phyloP scores from a whole-genome alignment of 2,113 vertebrate species.

The Cygnus buccinator region DNA sequence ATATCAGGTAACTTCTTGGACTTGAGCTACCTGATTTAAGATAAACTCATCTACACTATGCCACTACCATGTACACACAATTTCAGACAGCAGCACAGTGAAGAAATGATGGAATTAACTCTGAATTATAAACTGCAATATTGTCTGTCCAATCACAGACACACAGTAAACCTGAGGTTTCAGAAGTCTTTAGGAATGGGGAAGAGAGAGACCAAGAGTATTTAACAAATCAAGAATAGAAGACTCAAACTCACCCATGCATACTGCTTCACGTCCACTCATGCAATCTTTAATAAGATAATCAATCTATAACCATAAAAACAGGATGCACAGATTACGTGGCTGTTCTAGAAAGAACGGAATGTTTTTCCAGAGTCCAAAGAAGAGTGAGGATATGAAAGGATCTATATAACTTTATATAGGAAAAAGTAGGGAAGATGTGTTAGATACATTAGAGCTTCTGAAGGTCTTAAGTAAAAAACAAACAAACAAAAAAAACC shows the following conservation, averaged over 20 bases:
- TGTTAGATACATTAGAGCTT: neutral
- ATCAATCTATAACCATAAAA: slow-evolving; percentile 1
- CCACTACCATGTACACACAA: neutral
- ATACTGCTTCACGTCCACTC: neutral
- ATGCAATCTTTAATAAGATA: slow-evolving; percentile 18
- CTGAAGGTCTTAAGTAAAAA: neutral
- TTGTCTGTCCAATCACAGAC: neutral
- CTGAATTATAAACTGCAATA: neutral
- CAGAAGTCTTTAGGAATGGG: neutral
- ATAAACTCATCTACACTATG: neutral
- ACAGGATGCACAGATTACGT: neutral
- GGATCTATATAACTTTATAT: neutral
- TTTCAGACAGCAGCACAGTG: neutral
- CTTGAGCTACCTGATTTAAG: neutral
- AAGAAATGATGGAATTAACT: neutral
- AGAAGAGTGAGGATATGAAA: neutral
- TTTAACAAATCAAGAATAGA: neutral
- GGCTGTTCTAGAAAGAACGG: slow-evolving; percentile 1
- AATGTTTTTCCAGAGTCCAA: neutral
- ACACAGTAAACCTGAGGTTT: neutral
- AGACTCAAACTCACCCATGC: neutral
- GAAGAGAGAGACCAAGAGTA: neutral
- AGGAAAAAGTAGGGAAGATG: neutral
- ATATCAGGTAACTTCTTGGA: neutral
- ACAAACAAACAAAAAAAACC: neutral